phyloP scores from a whole-genome alignment of 2,113 vertebrate genomes.

The Zingel zingel region DNA sequence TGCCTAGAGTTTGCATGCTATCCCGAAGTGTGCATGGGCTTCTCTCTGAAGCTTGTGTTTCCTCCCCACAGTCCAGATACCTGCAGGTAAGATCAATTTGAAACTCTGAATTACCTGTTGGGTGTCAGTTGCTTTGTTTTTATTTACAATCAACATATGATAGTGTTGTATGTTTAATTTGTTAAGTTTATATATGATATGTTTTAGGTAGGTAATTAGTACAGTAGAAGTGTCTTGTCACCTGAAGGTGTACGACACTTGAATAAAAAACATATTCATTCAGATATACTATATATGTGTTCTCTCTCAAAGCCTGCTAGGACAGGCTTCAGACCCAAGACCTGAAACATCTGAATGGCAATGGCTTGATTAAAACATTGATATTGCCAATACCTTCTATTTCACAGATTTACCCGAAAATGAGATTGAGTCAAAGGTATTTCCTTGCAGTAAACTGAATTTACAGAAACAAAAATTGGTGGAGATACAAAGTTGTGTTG shows the following conservation, averaged over 20 bases:
- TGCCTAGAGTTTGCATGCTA: too few relatives aligned
- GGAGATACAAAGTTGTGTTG: neutral
- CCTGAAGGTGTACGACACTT: neutral
- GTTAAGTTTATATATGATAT: neutral
- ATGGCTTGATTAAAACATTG: neutral
- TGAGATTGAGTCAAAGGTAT: neutral
- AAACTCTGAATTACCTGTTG: neutral
- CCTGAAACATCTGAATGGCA: neutral
- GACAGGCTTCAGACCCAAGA: neutral
- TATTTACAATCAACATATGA: neutral
- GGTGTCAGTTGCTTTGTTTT: neutral
- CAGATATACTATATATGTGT: neutral
- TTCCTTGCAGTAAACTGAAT: neutral
- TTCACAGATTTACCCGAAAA: neutral
- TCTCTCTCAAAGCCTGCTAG: neutral
- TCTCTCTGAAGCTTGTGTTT: neutral
- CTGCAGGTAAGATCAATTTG: neutral
- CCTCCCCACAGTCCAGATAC: neutral
- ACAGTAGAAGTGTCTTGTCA: neutral
- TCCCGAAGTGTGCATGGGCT: neutral
- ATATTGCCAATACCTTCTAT: neutral
- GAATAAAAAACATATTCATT: neutral
- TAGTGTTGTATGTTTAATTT: neutral
- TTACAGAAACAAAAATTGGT: neutral
- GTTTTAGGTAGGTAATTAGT: neutral